These are phyloP conservation scores for Brachyistius frenatus DNA, from an alignment of 2,113 vertebrate species.

Conservation along the genomic window DNA sequence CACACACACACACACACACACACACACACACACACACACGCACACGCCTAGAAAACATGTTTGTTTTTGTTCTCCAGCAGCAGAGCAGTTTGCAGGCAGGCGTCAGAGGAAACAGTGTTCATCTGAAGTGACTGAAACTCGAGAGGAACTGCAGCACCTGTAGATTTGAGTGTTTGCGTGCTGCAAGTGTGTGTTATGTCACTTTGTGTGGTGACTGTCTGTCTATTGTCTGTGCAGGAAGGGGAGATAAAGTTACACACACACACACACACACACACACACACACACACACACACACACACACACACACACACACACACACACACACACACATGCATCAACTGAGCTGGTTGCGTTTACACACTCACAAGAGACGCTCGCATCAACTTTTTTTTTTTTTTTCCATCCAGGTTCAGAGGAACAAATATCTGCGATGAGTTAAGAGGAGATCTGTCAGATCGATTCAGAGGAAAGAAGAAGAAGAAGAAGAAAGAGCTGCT, in stretches of 20 bases:
- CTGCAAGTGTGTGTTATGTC: constrained; percentile 47
- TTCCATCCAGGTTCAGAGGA: constrained; percentile 4
- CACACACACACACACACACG: neutral
- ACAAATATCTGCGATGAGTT: constrained; percentile 2
- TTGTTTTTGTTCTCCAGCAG: constrained; percentile 29
- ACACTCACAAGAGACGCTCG: constrained; percentile 3
- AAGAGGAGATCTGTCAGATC: constrained; percentile 30
- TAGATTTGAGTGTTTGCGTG: constrained; percentile 12
- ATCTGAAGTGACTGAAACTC: constrained; percentile 40
- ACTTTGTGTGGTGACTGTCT: constrained; percentile 45
- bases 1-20: constrained; percentile 7
- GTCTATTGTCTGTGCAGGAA: constrained; percentile 63
- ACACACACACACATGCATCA: constrained; percentile 3
- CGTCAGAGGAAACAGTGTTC: constrained; percentile 26
- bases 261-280: constrained; percentile 21
- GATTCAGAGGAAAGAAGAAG: constrained; percentile 20
- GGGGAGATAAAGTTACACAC: constrained; percentile 67
- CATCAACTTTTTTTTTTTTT: neutral
- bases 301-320: constrained; percentile 23
- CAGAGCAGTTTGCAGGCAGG: constrained; percentile 5
- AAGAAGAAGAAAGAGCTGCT: neutral
- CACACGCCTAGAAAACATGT: constrained; percentile 22
- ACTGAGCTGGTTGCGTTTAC: neutral
- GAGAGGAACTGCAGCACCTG: constrained; percentile 37
- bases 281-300: constrained; percentile 8